phyloP scores from a whole-genome alignment of 2,888 invertebrate genomes.

The Eurois occulta region DNA sequence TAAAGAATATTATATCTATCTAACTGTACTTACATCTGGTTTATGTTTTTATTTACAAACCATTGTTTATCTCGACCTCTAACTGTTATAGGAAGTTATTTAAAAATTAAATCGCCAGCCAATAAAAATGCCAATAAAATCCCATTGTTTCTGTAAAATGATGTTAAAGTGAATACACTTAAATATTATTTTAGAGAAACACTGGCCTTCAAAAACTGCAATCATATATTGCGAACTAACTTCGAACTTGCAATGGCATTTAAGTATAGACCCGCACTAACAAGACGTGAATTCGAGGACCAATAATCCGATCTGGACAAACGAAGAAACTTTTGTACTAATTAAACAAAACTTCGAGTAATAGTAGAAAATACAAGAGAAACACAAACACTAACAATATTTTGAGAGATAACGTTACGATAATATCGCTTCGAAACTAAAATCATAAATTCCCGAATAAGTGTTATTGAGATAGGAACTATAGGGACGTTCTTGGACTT shows the following conservation, averaged over 20 bases:
- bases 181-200: background rate
- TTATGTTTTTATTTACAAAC: background rate
- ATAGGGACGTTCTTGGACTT: background rate
- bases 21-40: background rate
- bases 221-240: background rate
- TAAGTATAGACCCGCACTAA: background rate
- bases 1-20: background rate
- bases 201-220: background rate
- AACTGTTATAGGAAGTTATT: background rate
- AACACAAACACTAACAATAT: constrained; percentile 47
- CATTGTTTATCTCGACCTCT: background rate
- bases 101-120: background rate
- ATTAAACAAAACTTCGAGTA: constrained; percentile 37
- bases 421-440: constrained; percentile 52
- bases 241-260: background rate
- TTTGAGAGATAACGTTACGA: constrained; percentile 38
- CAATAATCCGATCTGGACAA: constrained; percentile 14
- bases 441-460: constrained; percentile 47
- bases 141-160: too few relatives aligned
- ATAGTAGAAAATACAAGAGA: constrained; percentile 17
- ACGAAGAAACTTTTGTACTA: constrained; percentile 29
- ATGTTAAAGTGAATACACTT: too few relatives aligned
- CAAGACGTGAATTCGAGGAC: background rate
- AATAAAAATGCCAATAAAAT: too few relatives aligned
- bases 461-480: constrained; percentile 34